Evolutionary conservation across 92 coral and sea anemone species (phyloP), one percentile per base, ranked within the genome.

Genomic region (Isaurus tuberculatus): DNA sequence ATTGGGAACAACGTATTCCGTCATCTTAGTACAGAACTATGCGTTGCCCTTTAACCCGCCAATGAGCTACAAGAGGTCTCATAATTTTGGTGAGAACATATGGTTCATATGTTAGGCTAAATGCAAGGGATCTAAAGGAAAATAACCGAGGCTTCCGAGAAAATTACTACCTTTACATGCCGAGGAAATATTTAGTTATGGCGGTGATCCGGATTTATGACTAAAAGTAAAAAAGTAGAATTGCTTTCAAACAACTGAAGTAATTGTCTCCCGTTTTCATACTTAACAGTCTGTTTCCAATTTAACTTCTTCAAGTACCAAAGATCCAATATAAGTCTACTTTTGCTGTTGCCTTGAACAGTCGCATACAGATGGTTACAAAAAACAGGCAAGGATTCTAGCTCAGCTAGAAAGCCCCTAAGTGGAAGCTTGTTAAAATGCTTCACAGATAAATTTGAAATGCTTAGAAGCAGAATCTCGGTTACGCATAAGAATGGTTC

Each of bases 261-360:
- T 16, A 53, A n/a, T 53, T n/a, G 14, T 53, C 61, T 2, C 20
- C 14, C 22, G 19, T 53, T 23, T 53, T 53, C 61, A 53, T 53
- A 53, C 22, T 53, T 53, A 15, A 53, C 60, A 19, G 60, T 11
- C 19, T 53, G 61, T 53, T 82, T 82, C 86, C 79, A 82, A 86
- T 80, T 55, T 64, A 80, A 80, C 20, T 64, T 80, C 72, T 86
- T 86, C 65, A 86, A 57, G 60, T 70, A 80, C 32, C 86, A 80
- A 3, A 80, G 48, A 26, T 86, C 68, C 49, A 86, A 80, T 44
- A 80, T 68, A 28, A 82, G 80, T 70, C 86, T 82, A 70, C 79
- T 55, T 32, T 82, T 82, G 32, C 67, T 68, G 23, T 40, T 19
- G 49, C 78, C 46, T 42, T 68, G 86, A 58, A 67, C 78, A 82